Conservation (phyloP, 2,113 vertebrate species). For the Upupa epops region DNA sequence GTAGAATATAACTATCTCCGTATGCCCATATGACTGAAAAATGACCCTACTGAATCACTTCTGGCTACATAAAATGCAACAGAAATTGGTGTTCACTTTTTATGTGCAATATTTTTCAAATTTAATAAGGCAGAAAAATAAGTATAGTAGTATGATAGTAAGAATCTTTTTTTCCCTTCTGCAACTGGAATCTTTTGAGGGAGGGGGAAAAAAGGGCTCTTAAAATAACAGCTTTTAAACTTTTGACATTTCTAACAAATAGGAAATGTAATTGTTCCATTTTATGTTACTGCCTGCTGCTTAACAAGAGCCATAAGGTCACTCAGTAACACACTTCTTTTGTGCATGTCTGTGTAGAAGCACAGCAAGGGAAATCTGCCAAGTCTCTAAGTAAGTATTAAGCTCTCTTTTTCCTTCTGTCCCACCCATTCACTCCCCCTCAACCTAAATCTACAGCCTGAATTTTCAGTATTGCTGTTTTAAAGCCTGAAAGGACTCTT, state of each 20-base stretch:
- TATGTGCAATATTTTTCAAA: conserved; percentile 35
- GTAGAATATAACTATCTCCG: no score
- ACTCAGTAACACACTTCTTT: background rate
- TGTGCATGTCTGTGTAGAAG: background rate
- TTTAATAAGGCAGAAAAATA: conserved; percentile 49
- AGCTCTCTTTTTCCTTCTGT: background rate
- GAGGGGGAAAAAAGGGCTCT: background rate
- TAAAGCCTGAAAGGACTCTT: background rate
- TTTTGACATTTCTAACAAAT: conserved; percentile 10
- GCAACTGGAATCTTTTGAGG: background rate
- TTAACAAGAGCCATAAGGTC: conserved; percentile 29
- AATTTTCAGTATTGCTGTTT: background rate
- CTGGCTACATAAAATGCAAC: background rate
- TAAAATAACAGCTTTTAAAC: conserved; percentile 24
- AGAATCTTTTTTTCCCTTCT: background rate
- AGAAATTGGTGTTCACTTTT: conserved; percentile 21
- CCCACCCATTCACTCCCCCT: background rate
- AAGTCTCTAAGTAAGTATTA: background rate
- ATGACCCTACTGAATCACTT: conserved; percentile 5
- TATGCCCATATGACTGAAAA: conserved; percentile 32
- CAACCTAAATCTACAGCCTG: background rate
- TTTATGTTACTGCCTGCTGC: conserved; percentile 2
- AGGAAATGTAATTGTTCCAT: background rate
- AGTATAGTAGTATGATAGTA: background rate
- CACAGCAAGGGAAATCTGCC: background rate